Evolutionary conservation across 1,140 invertebrate genomes (phyloP), one percentile per base, ranked within the genome.

Genomic region (Pantala flavescens): DNA sequence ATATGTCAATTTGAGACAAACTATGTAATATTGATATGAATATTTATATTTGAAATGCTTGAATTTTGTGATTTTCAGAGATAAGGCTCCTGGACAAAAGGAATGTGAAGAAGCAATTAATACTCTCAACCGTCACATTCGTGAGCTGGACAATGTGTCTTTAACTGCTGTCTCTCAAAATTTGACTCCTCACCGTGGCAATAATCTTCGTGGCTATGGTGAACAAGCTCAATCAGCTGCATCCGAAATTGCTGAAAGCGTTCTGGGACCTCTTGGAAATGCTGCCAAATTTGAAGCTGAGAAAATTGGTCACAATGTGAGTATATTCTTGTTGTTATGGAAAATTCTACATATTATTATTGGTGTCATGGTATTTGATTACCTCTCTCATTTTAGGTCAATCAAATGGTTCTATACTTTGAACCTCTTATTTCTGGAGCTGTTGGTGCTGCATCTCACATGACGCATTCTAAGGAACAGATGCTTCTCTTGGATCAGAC

Each of bases 31-130:
- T 36, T 36, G 9, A 9, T 36, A 5, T 36, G 3, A 36, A 5
- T 36, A 36, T 36, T 9, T 36, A 5, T 36, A 36, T 2, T 36
- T 36, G 3, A 36, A 36, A 36, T 36, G 28, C 2, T 5, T 36
- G 28, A 36, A 36, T 36, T 55, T 19, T 43, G 42, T 23, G 16
- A 73, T 73, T 43, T 43, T 23, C 78, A 91, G 95, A 55, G 96
- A 98, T 79, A 95, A 94, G 81, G 96, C 96, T 0, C 97, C 97
- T 0, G 97, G 97, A 0, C 95, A 98, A 80, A 90, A 91, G 7
- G 96, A 99, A 83, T 98, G 97, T 82, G 93, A 95, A 63, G 85
- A 87, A 0, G 93, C 93, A 0, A 88, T 97, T 73, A 90, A 94
- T 23, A 90, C 90, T 23, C 82, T 99, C 9, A 90, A 87, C 71